A percentile compares a stretch with the other conserved stretches of the same genome.
These are phyloP conservation scores for Coleophora deauratella DNA, from an alignment of 2,888 invertebrate genomes.

Conservation along the genomic window DNA sequence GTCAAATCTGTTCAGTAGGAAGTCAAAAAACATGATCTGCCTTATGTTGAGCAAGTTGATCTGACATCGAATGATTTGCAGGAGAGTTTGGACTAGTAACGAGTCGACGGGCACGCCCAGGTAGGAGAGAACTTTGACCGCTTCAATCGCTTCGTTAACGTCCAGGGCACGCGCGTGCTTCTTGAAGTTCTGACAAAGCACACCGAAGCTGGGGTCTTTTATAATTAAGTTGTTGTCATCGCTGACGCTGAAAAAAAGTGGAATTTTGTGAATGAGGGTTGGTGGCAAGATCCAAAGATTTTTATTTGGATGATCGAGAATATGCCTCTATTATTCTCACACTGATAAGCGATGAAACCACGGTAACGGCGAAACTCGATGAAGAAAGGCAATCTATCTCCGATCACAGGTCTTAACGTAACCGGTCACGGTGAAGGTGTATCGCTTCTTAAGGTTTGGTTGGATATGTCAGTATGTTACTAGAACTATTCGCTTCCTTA, in stretches of 20 bases:
- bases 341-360: no score
- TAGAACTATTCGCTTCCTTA: no score
- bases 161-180: conserved; percentile 68
- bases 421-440: no score
- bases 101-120: conserved; percentile 74
- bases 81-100: conserved; percentile 74
- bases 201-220: conserved; percentile 70
- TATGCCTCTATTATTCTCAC: no score
- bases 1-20: conserved; percentile 67
- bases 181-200: conserved; percentile 74
- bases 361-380: no score
- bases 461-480: no score
- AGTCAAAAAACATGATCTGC: conserved; percentile 77
- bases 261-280: neutral
- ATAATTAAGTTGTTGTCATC: conserved; percentile 52
- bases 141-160: conserved; percentile 70
- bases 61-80: conserved; percentile 76
- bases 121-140: conserved; percentile 72
- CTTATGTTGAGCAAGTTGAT: conserved; percentile 75
- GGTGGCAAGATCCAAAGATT: no score
- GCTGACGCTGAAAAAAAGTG: conserved; percentile 29
- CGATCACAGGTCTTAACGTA: no score
- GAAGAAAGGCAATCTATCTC: no score
- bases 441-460: no score
- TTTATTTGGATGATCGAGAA: no score